Percentiles rank a stretch among this genome's conserved stretches.
Evolutionary conservation across 2,797 vertebrate species (phyloP).

Genomic region (Crossoptilon crossoptilon): DNA sequence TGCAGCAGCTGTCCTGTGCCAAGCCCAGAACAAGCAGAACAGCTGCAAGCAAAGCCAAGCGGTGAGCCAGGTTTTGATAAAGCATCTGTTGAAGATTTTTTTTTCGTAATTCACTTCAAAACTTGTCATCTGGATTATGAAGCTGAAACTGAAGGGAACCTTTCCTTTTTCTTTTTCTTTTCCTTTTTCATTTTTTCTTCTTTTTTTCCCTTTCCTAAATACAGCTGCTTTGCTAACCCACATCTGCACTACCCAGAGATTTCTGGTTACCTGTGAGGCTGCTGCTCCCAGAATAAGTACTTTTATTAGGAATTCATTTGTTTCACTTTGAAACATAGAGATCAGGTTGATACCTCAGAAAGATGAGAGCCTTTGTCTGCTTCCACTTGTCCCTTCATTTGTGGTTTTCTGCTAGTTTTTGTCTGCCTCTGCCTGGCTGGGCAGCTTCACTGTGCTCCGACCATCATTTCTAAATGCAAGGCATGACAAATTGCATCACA

Average conservation of each 20-base stretch:
- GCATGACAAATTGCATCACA: fast-evolving
- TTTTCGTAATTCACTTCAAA: conserved; percentile 2
- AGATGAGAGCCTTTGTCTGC: not conserved
- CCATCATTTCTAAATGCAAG: not conserved
- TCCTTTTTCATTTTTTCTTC: not conserved
- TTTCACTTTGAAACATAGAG: not conserved
- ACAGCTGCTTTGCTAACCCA: conserved; percentile 58
- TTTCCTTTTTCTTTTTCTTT: not conserved
- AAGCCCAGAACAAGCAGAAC: conserved; percentile 7
- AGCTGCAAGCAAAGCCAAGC: conserved; percentile 47
- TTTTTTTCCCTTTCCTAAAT: not conserved
- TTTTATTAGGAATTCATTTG: conserved; percentile 23
- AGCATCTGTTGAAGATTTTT: not conserved
- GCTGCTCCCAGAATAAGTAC: not conserved
- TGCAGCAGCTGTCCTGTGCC: not conserved
- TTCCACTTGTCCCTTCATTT: not conserved
- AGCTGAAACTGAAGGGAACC: conserved; percentile 65
- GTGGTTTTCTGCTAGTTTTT: not conserved
- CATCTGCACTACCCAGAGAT: conserved; percentile 49
- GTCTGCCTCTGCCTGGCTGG: not conserved
- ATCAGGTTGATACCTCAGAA: not conserved
- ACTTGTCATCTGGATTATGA: conserved; percentile 58
- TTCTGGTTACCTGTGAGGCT: not conserved
- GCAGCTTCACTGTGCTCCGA: not conserved
- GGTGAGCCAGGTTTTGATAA: conserved; percentile 35